phyloP scores from a whole-genome alignment of 35 echinoderm and acorn worm genomes.

The Ptychodera flava region DNA sequence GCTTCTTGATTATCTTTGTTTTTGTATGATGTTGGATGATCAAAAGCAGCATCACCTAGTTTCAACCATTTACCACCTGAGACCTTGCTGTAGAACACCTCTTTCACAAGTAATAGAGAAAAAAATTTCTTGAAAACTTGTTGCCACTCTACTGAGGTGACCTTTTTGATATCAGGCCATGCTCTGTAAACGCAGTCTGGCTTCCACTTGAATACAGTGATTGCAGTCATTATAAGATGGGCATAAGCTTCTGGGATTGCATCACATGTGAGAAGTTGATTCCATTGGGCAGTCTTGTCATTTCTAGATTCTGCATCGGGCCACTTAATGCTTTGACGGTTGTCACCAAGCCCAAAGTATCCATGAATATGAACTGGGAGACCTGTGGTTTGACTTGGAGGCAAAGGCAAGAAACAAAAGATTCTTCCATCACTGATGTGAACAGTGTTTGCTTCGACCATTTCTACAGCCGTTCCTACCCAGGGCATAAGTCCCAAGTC shows the following conservation, averaged over 20 bases:
- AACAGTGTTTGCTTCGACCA: not conserved
- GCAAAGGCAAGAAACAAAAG: slow-evolving; percentile 90
- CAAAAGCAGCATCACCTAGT: not conserved
- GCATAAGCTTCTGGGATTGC: slow-evolving; percentile 66
- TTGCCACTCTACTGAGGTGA: slow-evolving; percentile 37
- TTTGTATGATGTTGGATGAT: not conserved
- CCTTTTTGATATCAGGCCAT: slow-evolving; percentile 34
- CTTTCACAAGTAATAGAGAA: slow-evolving; percentile 16
- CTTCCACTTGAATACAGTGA: not conserved
- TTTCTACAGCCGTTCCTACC: slow-evolving; percentile 63
- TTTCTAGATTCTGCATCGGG: slow-evolving; percentile 52
- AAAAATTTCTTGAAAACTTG: slow-evolving; percentile 41
- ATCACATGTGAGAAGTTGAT: slow-evolving; percentile 47
- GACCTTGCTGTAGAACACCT: slow-evolving; percentile 40
- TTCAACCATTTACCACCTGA: slow-evolving; percentile 13
- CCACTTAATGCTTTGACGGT: slow-evolving; percentile 78
- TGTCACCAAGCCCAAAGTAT: slow-evolving; percentile 75
- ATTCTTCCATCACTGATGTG: slow-evolving; percentile 29
- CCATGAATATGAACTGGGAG: slow-evolving; percentile 95
- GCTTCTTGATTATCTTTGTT: not conserved
- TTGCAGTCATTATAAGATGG: slow-evolving; percentile 9
- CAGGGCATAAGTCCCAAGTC: slow-evolving; percentile 43
- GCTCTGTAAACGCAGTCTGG: slow-evolving; percentile 48
- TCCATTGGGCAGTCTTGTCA: slow-evolving; percentile 66
- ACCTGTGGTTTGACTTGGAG: slow-evolving; percentile 53